A percentile compares a stretch with the other conserved stretches of the same genome.
phyloP scores from a whole-genome alignment of 2,888 invertebrate genomes.

The Cantharis rustica region DNA sequence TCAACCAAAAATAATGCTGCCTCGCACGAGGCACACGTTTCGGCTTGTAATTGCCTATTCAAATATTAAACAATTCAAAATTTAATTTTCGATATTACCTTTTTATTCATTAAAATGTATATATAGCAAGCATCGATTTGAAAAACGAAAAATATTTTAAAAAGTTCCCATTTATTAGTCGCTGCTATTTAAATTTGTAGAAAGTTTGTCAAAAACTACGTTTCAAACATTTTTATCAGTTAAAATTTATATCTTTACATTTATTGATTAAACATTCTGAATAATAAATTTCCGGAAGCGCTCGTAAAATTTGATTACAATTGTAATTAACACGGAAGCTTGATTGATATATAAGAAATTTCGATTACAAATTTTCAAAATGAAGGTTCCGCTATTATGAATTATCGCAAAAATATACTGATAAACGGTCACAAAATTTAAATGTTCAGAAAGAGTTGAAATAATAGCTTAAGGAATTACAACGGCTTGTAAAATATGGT shows the following conservation, averaged over 20 bases:
- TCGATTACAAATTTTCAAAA: background rate
- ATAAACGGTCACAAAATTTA: background rate
- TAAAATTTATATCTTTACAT: background rate
- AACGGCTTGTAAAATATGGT: background rate
- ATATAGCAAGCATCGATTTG: background rate
- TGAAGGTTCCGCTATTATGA: background rate
- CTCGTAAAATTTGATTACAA: constrained; percentile 4
- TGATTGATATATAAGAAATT: constrained; percentile 1
- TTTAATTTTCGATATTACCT: background rate
- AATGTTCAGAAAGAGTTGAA: background rate
- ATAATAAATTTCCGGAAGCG: constrained; percentile 3
- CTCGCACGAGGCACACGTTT: background rate
- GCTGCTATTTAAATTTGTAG: background rate
- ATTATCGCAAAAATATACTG: background rate
- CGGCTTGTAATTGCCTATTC: background rate
- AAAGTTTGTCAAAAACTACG: background rate
- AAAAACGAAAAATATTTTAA: background rate
- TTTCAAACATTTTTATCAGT: background rate
- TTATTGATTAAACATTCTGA: constrained; percentile 3
- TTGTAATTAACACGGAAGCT: constrained; percentile 1
- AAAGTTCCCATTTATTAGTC: background rate
- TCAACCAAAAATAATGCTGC: background rate
- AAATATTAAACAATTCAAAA: background rate
- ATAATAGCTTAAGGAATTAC: background rate
- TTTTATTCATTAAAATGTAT: background rate